Conservation (phyloP, 2,113 vertebrate genomes). For the Saguinus midas region DNA sequence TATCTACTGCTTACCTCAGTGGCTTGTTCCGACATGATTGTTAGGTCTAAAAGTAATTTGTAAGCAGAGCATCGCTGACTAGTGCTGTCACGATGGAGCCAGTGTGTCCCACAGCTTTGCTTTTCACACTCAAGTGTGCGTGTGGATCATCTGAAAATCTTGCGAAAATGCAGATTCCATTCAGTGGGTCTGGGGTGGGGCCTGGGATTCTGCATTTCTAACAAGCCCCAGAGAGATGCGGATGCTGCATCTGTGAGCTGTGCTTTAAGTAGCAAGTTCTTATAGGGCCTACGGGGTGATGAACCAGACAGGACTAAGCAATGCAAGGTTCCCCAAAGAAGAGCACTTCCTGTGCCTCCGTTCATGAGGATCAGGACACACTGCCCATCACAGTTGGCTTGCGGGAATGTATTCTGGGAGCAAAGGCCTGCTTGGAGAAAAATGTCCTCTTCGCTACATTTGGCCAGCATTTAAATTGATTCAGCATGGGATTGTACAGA, state of each 20-base stretch:
- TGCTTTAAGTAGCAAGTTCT: neutral
- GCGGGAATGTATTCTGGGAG: fast-evolving
- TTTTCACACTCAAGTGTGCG: neutral
- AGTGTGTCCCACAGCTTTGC: too few species aligned
- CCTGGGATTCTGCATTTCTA: neutral
- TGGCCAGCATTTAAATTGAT: neutral
- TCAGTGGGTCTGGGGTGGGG: neutral
- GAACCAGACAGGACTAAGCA: neutral
- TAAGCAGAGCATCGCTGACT: neutral
- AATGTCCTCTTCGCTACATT: neutral
- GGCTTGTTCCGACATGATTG: neutral
- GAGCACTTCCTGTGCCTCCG: neutral
- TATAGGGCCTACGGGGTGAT: fast-evolving
- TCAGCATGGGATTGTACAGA: fast-evolving
- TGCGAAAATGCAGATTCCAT: neutral
- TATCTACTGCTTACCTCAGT: neutral
- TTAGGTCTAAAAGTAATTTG: neutral
- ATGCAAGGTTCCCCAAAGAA: too few species aligned
- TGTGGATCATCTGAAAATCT: neutral
- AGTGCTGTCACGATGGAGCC: neutral
- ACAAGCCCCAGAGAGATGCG: too few species aligned
- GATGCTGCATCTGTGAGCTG: fast-evolving
- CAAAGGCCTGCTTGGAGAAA: neutral
- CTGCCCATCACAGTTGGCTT: too few species aligned
- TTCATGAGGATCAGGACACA: too few species aligned